Conservation (phyloP, 2,113 vertebrate species). For the Dipodomys spectabilis region DNA sequence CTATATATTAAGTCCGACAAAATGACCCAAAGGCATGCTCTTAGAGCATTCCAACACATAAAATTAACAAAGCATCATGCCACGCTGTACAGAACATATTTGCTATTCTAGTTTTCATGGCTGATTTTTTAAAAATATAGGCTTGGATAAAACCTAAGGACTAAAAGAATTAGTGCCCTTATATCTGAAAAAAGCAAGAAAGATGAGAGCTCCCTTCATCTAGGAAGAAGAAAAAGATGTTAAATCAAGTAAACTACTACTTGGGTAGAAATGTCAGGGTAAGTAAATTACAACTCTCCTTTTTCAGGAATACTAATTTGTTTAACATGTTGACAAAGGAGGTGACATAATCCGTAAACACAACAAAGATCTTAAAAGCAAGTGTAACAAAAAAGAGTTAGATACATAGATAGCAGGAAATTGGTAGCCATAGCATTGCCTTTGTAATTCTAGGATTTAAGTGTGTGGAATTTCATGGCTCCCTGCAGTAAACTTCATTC, state of each 20-base stretch:
- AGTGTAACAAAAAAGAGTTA: not conserved
- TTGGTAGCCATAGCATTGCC: not conserved
- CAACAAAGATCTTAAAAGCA: not conserved
- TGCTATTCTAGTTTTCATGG: conserved; percentile 20
- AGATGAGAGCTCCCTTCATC: not conserved
- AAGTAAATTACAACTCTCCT: not conserved
- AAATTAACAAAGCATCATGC: conserved; percentile 23
- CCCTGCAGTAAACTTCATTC: not conserved
- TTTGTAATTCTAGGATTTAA: not conserved
- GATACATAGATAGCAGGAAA: not conserved
- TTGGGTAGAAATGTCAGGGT: not conserved
- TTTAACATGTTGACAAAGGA: not conserved
- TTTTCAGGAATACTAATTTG: not conserved
- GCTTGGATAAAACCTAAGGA: conserved; percentile 30
- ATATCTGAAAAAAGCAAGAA: not conserved
- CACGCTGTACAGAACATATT: not conserved
- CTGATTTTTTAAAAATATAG: not conserved
- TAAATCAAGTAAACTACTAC: not conserved
- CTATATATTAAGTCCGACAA: not conserved
- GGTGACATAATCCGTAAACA: conserved; percentile 14
- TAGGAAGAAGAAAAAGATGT: not conserved
- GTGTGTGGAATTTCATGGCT: not conserved
- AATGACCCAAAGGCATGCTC: not conserved
- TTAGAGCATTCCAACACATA: not conserved
- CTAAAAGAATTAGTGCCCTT: not conserved